Percentiles rank a stretch among this genome's conserved stretches.
These are phyloP conservation scores for Atta colombica DNA, from an alignment of 1,140 invertebrate species.

Conservation along the genomic window DNA sequence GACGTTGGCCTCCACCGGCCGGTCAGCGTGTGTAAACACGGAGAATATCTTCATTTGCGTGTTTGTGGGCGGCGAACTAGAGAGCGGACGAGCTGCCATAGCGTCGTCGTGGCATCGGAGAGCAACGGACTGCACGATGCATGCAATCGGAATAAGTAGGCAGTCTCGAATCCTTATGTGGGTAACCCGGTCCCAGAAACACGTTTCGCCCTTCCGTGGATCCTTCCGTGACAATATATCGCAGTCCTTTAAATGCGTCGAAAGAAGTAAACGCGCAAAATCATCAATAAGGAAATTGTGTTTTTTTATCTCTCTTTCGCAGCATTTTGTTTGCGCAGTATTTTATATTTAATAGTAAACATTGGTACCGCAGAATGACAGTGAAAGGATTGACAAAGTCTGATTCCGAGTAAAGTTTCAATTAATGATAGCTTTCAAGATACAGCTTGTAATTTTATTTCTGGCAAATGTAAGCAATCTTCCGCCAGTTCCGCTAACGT, in stretches of 20 bases:
- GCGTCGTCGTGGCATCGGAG: constrained; percentile 22
- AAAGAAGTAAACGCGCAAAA: background rate
- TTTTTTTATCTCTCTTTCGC: no score
- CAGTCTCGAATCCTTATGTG: constrained; percentile 77
- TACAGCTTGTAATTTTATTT: constrained; percentile 1
- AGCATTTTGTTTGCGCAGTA: background rate
- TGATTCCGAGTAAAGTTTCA: background rate
- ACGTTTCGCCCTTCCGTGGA: constrained; percentile 76
- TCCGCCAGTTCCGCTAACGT: background rate
- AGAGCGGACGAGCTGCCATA: constrained; percentile 37
- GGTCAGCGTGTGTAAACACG: constrained; percentile 71
- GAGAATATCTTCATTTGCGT: constrained; percentile 78
- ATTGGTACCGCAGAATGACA: background rate
- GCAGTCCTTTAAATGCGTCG: constrained; percentile 44
- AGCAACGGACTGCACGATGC: constrained; percentile 54
- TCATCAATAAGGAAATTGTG: background rate
- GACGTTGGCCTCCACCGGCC: constrained; percentile 73
- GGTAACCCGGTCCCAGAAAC: constrained; percentile 80
- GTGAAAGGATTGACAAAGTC: background rate
- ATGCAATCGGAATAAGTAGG: constrained; percentile 75
- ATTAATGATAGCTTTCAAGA: constrained; percentile 27
- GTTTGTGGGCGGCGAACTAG: constrained; percentile 70
- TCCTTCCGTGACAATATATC: constrained; percentile 43
- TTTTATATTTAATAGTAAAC: background rate
- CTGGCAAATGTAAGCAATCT: background rate